Evolutionary conservation across 35 echinoderm and acorn worm genomes (phyloP), one percentile per base, ranked within the genome.

Genomic region (Anneissia japonica): DNA sequence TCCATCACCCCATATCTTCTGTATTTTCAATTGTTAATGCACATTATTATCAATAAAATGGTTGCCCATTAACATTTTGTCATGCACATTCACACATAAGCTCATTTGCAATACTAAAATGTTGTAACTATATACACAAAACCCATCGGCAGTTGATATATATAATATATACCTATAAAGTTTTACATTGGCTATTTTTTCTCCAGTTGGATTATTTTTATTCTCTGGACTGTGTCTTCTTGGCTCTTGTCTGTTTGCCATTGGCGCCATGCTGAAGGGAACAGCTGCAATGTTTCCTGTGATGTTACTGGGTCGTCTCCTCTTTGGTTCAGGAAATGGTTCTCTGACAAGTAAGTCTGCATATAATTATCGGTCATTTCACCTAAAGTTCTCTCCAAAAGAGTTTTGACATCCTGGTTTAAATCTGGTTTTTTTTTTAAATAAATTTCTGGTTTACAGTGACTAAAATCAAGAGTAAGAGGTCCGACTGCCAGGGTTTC

Each of bases 311-410:
- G 91, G 91, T n/a, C 72, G 91, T n/a, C 39, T 93, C 30, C 74
- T 93, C 31, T 89, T 93, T 77, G 91, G 91, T 29, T 93, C 91
- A 29, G 91, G 91, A 33, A 93, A 93, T 31, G 91, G 91, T 14
- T 93, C 91, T 0, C 72, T 93, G n/a, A 93, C 86, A 85, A 93
- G 91, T 93, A 88, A 89, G 81, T 55, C 5, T 10, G 4, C 39
- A 29, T 39, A 43, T 5, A 37, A 34, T n/a, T 30, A 81, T 37
- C 10, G 33, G 33, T 6, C 2, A 11, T 31, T 21, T 78, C 33
- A 33, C 31, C 38, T 81, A 12, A 26, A 41, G 36, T 39, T 9
- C 74, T 77, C 13, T 72, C n/a, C 13, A 13, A n/a, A 72, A 72
- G n/a, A n/a, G 55, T 72, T n/a, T 72, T n/a, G 13, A n/a, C 55